Base-by-base conservation (phyloP, 2,797 vertebrate species). In the Trematomus bernacchii region DNA sequence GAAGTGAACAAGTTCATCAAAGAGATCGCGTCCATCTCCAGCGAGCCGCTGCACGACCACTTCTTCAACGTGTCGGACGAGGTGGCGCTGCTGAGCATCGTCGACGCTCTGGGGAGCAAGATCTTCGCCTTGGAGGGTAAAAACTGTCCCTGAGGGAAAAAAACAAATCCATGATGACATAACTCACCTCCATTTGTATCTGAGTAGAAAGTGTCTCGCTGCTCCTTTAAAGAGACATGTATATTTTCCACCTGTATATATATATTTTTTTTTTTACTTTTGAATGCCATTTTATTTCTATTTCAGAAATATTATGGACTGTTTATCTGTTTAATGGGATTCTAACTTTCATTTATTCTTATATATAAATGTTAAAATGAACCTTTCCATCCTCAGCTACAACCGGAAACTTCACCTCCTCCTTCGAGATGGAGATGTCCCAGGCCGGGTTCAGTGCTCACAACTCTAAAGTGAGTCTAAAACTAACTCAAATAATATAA, bases 11-110 rank as follows among this genome's bases (percentile, higher is more conserved):
- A 95, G 87, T 97, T 99, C 75, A 95, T 98, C 57, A 90, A 96
- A 14, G 98, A 99, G 94, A 99, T 99, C 63, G 94, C 92, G 83
- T 96, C 93, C 10, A 98, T 99, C 66, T 98, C 98, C 80, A 99
- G 97, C 46, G 10, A 91, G 6, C 96, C 95, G 2, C 89, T 94
- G n/a, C 95, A 93, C 12, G 97, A 98, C 18, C 98, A 99, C 89
- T 99, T 99, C 94, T 99, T 99, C 93, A 99, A 99, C 9, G 98
- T 99, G 79, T 97, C 97, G 0, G 97, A 99, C 73, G 98, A 99
- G 92, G 65, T 96, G 74, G 97, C 97, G 1, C 87, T 99, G 81
- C 59, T 96, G 83, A 97, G 87, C 73, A 98, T 99, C 51, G 97
- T 97, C 10, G 97, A 99, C 44, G 92, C 97, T 10, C 91, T 99